Percentiles rank a stretch among this genome's conserved stretches.
Evolutionary conservation across 2,888 invertebrate species (phyloP).

Genomic region (Endomychus coccineus): DNA sequence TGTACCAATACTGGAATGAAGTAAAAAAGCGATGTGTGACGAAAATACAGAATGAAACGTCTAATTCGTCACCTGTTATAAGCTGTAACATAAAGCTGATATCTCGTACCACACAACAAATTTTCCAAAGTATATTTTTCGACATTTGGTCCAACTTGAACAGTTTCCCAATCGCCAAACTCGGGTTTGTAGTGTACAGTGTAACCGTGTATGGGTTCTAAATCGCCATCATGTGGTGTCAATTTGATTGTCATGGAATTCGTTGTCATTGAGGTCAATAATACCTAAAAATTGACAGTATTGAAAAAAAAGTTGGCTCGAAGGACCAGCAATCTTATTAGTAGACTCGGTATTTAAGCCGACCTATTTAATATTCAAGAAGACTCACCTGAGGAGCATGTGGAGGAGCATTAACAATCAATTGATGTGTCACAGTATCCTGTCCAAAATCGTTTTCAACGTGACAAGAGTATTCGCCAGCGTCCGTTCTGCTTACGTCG

Average conservation of each 20-base stretch:
- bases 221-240: constrained; percentile 67
- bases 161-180: constrained; percentile 89
- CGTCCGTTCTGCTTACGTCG: constrained; percentile 81
- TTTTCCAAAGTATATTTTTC: constrained; percentile 81
- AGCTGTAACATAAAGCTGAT: constrained; percentile 88
- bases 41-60: not conserved
- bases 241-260: constrained; percentile 67
- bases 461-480: constrained; percentile 89
- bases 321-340: too few species aligned
- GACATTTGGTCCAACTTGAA: constrained; percentile 61
- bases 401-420: constrained; percentile 76
- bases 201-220: constrained; percentile 86
- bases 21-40: not conserved
- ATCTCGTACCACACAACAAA: constrained; percentile 85
- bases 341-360: too few species aligned
- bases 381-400: constrained; percentile 55
- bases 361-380: too few species aligned
- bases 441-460: constrained; percentile 90
- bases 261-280: constrained; percentile 66
- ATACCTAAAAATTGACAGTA: constrained; percentile 51
- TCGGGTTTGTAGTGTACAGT: constrained; percentile 90
- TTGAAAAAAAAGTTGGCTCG: too few species aligned
- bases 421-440: constrained; percentile 83
- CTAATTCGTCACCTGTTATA: constrained; percentile 72
- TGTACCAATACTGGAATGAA: constrained; percentile 68